Percentiles rank a stretch among this genome's conserved stretches.
Conservation (phyloP, 2,113 vertebrate species). For the Myotis yumanensis region DNA sequence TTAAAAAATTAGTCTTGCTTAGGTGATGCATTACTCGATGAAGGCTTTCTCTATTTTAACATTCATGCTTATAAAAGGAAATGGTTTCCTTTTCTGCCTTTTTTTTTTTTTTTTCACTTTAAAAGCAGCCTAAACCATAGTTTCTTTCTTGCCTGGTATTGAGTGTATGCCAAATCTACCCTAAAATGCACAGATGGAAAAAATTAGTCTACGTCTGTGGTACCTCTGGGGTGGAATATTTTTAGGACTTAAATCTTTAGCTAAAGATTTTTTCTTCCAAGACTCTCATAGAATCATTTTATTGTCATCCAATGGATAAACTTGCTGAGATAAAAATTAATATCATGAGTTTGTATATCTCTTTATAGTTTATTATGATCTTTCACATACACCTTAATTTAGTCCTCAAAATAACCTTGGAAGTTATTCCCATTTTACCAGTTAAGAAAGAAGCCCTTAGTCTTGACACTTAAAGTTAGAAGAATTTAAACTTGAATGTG, state of each 20-base stretch:
- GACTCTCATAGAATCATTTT: conserved; percentile 62
- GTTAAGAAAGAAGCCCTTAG: conserved; percentile 49
- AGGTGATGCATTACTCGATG: conserved; percentile 2
- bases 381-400: conserved; percentile 25
- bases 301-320: conserved; percentile 51
- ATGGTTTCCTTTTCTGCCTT: conserved; percentile 64
- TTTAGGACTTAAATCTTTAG: conserved; percentile 74
- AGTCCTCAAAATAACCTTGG: conserved; percentile 17
- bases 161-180: conserved; percentile 77
- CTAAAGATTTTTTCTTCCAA: conserved; percentile 65
- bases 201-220: conserved; percentile 78
- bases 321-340: conserved; percentile 45
- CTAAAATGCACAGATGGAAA: conserved; percentile 80
- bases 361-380: conserved; percentile 14
- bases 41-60: conserved; percentile 64
- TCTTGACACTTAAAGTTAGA: not conserved
- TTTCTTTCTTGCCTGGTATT: conserved; percentile 78
- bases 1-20: not conserved
- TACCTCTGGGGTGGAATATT: conserved; percentile 79
- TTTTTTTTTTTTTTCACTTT: conserved; percentile 49
- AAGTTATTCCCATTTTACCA: conserved; percentile 22
- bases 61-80: conserved; percentile 76
- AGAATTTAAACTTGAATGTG: conserved; percentile 10
- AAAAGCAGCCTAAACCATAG: conserved; percentile 72
- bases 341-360: not conserved